A percentile compares a stretch with the other conserved stretches of the same genome.
These are phyloP conservation scores for Griposia aprilina DNA, from an alignment of 2,888 invertebrate genomes.

Conservation along the genomic window DNA sequence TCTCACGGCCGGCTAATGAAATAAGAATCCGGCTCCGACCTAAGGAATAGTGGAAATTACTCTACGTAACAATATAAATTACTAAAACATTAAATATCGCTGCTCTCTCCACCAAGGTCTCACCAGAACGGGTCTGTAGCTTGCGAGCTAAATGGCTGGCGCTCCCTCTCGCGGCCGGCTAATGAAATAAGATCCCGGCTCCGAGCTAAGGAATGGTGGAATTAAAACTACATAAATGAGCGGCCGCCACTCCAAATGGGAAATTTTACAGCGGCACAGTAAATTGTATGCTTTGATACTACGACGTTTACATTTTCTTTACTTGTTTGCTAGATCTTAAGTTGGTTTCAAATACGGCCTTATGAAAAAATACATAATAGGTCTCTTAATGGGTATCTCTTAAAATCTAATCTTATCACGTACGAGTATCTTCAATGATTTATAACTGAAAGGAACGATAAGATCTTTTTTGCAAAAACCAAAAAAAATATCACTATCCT, in stretches of 20 bases:
- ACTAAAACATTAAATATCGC: conserved; percentile 9
- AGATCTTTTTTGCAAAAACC: not conserved
- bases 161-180: conserved; percentile 85
- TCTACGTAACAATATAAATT: conserved; percentile 80
- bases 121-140: conserved; percentile 73
- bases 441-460: not conserved
- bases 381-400: not conserved
- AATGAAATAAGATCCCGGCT: conserved; percentile 89
- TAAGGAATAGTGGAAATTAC: conserved; percentile 90
- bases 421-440: not conserved
- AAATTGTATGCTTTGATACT: conserved; percentile 61
- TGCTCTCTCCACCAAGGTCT: conserved; percentile 44
- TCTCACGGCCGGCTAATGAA: conserved; percentile 88
- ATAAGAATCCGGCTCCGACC: conserved; percentile 87
- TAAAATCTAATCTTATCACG: not conserved
- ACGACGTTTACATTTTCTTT: conserved; percentile 56
- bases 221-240: conserved; percentile 90
- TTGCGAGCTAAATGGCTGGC: conserved; percentile 86
- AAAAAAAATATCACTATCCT: not conserved
- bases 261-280: conserved; percentile 73
- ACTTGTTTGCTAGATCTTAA: conserved; percentile 26
- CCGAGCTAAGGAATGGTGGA: conserved; percentile 89
- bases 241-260: conserved; percentile 82
- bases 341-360: not conserved
- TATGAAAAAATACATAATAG: not conserved